Evolutionary conservation across 1,140 invertebrate species (phyloP), one percentile per base, ranked within the genome.

Genomic region (Pogonomyrmex californicus): DNA sequence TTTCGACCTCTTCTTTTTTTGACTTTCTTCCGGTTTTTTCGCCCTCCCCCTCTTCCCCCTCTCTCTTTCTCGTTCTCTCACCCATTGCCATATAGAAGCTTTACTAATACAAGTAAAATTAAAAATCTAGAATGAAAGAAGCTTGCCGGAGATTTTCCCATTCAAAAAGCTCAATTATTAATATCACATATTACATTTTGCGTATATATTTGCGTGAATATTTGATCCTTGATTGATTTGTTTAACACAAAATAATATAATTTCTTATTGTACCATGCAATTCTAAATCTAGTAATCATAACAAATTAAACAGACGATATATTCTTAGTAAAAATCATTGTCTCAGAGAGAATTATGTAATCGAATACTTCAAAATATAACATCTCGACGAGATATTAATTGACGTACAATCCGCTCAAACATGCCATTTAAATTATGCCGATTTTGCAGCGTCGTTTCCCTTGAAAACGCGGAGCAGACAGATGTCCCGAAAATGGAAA

Each of bases 401-500:
- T 9, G 14, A 58, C 44, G 14, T 17, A 5, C 4, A n/a, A 30
- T 41, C 30, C 30, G 47, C 36, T 41, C n/a, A 68, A 66, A 70
- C 30, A n/a, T 54, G 41, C 36, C 23, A 5, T 10, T 73, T 60
- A 47, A 82, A 83, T 60, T 60, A 23, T 60, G 79, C 41, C 68
- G 54, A 83, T 60, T 38, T 75, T 14, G 41, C 54, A 75, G n/a
- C 33, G 41, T 7, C 12, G 17, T 49, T 44, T 36, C 38, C 60
- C 33, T 60, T 17, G 41, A 60, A 75, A 73, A 83, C 54, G n/a
- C 14, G 41, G 10, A 75, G 33, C 54, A 49, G 85, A 86, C 77
- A 86, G 85, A 17, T 82, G 77, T 86, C 77, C 10, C 23, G 7
- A 51, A 51, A 68, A 73, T 54, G 77, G 47, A 86, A 38, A 49